These are phyloP conservation scores for Melitaea athalia DNA, from an alignment of 2,888 invertebrate species.

Conservation along the genomic window DNA sequence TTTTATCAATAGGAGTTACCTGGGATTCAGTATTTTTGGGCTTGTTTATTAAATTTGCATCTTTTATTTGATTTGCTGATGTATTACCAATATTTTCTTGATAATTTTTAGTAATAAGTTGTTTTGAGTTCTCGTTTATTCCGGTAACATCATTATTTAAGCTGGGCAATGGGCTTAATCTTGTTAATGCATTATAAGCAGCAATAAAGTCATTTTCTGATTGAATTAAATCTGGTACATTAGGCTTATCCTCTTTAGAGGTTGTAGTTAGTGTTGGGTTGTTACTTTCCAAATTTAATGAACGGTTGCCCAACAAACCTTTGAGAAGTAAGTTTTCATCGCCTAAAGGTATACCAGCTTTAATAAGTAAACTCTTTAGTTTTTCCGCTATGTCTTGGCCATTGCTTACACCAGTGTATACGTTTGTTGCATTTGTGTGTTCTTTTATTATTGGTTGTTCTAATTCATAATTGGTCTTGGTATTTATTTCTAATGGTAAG, in stretches of 20 bases:
- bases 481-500: slow-evolving; percentile 58
- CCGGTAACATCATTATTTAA: slow-evolving; percentile 39
- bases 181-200: slow-evolving; percentile 74
- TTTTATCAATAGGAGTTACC: not conserved
- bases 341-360: slow-evolving; percentile 61
- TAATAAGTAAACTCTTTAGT: slow-evolving; percentile 59
- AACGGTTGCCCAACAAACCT: slow-evolving; percentile 49
- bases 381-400: slow-evolving; percentile 58
- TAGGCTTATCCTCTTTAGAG: slow-evolving; percentile 42
- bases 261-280: slow-evolving; percentile 37
- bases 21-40: not conserved
- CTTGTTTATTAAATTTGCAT: not conserved
- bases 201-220: slow-evolving; percentile 77
- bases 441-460: slow-evolving; percentile 34
- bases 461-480: slow-evolving; percentile 37
- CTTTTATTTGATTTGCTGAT: not conserved
- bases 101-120: slow-evolving; percentile 2
- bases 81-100: not conserved
- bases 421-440: slow-evolving; percentile 38
- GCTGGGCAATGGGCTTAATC: slow-evolving; percentile 70
- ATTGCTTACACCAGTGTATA: slow-evolving; percentile 36
- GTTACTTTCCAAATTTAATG: slow-evolving; percentile 41
- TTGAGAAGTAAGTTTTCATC: slow-evolving; percentile 64
- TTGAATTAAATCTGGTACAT: slow-evolving; percentile 63
- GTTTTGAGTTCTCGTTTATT: slow-evolving; percentile 15